Evolutionary conservation across 2,797 vertebrate species (phyloP).

Genomic region (Setipinna tenuifilis): DNA sequence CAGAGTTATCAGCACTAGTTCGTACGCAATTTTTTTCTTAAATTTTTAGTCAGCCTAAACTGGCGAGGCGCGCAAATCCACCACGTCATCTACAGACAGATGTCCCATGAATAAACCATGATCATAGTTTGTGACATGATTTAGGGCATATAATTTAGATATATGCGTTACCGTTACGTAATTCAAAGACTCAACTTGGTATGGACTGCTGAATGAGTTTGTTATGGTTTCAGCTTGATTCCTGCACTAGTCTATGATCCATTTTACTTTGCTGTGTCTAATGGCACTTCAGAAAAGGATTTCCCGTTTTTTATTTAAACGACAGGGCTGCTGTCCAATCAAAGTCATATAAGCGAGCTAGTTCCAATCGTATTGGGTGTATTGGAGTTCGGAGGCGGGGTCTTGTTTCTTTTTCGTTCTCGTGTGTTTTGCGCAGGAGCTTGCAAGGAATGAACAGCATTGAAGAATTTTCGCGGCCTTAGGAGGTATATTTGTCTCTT

Average conservation of each 20-base stretch:
- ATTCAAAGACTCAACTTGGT: too few relatives aligned
- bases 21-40: too few relatives aligned
- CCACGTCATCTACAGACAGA: too few relatives aligned
- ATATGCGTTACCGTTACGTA: too few relatives aligned
- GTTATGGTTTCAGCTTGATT: too few relatives aligned
- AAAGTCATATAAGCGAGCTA: not conserved
- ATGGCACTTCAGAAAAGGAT: not conserved
- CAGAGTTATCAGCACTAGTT: too few relatives aligned
- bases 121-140: too few relatives aligned
- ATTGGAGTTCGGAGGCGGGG: slow-evolving; percentile 34
- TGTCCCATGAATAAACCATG: too few relatives aligned
- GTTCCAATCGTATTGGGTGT: slow-evolving; percentile 42
- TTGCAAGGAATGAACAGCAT: slow-evolving; percentile 42
- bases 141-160: too few relatives aligned
- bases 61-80: too few relatives aligned
- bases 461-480: slow-evolving; percentile 58
- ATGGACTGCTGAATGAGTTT: too few relatives aligned
- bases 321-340: slow-evolving; percentile 41
- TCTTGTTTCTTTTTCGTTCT: slow-evolving; percentile 21
- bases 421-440: slow-evolving; percentile 46
- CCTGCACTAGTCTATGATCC: not conserved
- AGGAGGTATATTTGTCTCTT: slow-evolving; percentile 7
- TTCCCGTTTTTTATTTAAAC: slow-evolving; percentile 9
- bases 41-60: too few relatives aligned
- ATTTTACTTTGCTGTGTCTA: not conserved